Conservation (phyloP, 2,113 vertebrate genomes). For the Camelus dromedarius region DNA sequence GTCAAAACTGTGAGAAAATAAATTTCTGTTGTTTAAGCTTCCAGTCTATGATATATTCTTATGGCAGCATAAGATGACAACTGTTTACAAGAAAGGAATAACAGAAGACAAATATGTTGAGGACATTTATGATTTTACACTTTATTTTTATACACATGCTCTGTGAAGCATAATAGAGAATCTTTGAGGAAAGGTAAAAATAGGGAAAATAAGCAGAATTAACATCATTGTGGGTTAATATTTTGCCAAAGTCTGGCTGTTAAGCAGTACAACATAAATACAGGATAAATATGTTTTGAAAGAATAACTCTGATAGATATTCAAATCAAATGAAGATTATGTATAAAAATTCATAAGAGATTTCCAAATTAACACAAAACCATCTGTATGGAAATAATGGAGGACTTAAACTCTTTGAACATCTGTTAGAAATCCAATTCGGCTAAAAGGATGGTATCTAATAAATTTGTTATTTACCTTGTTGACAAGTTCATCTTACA, state of each 20-base stretch:
- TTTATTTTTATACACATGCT: background rate
- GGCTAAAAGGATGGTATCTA: slow-evolving; percentile 49
- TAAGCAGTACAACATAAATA: background rate
- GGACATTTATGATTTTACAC: background rate
- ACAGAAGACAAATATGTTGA: background rate
- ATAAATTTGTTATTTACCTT: slow-evolving; percentile 72
- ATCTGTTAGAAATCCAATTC: slow-evolving; percentile 55
- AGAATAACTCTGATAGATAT: slow-evolving; percentile 4
- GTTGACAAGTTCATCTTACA: slow-evolving; percentile 64
- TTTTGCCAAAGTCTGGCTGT: background rate
- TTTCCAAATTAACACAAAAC: slow-evolving; percentile 57
- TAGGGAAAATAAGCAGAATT: background rate
- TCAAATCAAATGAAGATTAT: slow-evolving; percentile 5
- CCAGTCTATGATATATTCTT: background rate
- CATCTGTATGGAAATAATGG: slow-evolving; percentile 57
- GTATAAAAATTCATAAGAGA: slow-evolving; percentile 25
- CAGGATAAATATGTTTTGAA: slow-evolving; percentile 49
- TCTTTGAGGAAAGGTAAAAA: background rate
- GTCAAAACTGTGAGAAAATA: background rate
- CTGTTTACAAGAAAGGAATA: background rate
- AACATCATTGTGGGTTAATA: background rate
- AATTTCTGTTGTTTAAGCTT: background rate
- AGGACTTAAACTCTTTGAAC: slow-evolving; percentile 29
- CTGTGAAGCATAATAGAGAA: background rate
- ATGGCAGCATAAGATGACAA: background rate